Base-by-base conservation (phyloP, 2,888 invertebrate genomes). In the Gisinianus flammeolus region DNA sequence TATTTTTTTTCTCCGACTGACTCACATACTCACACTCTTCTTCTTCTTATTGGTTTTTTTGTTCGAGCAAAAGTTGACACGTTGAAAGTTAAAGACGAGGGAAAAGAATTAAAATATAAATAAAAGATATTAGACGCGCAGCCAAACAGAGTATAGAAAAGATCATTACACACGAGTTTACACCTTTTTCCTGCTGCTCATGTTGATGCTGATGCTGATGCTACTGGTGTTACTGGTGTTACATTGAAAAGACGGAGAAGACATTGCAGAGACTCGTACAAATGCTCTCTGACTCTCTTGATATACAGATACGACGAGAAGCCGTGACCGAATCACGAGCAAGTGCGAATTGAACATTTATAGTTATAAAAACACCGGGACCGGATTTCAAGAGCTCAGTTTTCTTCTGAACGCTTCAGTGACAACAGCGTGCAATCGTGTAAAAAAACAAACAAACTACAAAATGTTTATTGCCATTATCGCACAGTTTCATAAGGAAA, bases 341-440 rank as follows among this genome's bases (percentile, higher is more conserved):
- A 62, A 62, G 62, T 62, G 62, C 22, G 26, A 62, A 35, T 35
- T 35, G 64, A 26, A 64, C 24, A 28, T 30, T 66, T 66, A 19
- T 35, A 52, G 70, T 71, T 76, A 76, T 76, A 76, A 31, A 68
- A 69, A 70, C 70, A 26, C 62, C 33, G 31, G 35, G 31, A 54
- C 33, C 26, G 52, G 62, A 69, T 70, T 75, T 70, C 76, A 35
- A 31, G 30, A 28, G 70, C 69, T 76, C 70, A 76, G 76, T 76
- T 76, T 56, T 76, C 69, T 62, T 76, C 76, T 62, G 35, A 33
- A 70, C 69, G 68, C 62, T 68, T 33, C 62, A 58, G 58, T 52
- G 70, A 35, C 69, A 62, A 58, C 31, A 68, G 30, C 74, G 33
- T n/a, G 28, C 44, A 76, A n/a, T n/a, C n/a, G n/a, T n/a, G n/a